Conservation (phyloP, 2,888 invertebrate species). For the Caenorhabditis becei region DNA sequence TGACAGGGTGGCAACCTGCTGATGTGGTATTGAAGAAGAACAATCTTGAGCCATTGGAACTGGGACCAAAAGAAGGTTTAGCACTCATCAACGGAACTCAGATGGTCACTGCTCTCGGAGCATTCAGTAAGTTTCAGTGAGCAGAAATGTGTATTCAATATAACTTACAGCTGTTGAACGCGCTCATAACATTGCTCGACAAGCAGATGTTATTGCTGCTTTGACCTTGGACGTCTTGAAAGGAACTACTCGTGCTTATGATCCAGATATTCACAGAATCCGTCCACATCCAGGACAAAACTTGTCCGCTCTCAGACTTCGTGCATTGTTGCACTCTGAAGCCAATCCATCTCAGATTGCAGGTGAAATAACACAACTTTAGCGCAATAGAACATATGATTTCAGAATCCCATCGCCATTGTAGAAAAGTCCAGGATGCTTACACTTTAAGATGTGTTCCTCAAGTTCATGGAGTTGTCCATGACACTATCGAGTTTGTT, state of each 20-base stretch:
- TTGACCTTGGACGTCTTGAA: conserved; percentile 86
- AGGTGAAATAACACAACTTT: conserved; percentile 82
- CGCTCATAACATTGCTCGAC: conserved; percentile 85
- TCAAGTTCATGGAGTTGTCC: conserved; percentile 86
- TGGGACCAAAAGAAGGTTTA: conserved; percentile 86
- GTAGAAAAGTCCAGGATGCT: conserved; percentile 86
- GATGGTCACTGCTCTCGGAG: conserved; percentile 86
- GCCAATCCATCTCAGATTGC: conserved; percentile 86
- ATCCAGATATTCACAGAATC: conserved; percentile 85
- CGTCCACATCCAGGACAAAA: conserved; percentile 86
- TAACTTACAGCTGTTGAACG: conserved; percentile 84
- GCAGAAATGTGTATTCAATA: not conserved
- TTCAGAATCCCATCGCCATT: conserved; percentile 86
- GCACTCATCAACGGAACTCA: conserved; percentile 87
- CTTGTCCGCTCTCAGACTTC: conserved; percentile 85
- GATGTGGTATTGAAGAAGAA: conserved; percentile 84
- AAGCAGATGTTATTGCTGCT: conserved; percentile 86
- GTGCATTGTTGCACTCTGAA: conserved; percentile 86
- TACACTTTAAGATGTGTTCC: conserved; percentile 87
- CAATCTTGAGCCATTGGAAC: conserved; percentile 84
- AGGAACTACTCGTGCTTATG: conserved; percentile 86
- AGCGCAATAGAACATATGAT: not conserved
- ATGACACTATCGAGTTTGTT: conserved; percentile 86
- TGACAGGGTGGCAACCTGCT: conserved; percentile 78
- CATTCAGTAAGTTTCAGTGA: conserved; percentile 84